Conservation (phyloP, 2,797 vertebrate species). For the Parotocinclus haroldoi region DNA sequence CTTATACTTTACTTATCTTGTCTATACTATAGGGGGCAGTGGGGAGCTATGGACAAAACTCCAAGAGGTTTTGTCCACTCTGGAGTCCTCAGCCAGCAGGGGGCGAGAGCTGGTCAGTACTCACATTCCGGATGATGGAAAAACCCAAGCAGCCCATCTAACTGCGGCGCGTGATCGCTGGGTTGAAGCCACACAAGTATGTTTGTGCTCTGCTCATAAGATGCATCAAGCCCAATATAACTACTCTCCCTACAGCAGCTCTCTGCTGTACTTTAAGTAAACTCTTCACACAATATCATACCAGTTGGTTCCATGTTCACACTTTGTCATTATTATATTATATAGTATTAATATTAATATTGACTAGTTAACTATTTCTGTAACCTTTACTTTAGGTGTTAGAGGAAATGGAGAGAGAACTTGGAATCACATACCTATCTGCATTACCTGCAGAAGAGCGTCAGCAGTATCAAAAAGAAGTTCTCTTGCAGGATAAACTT, state of each 20-base stretch:
- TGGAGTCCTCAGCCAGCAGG: slow-evolving; percentile 76
- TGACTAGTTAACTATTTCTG: not conserved
- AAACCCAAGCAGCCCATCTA: slow-evolving; percentile 58
- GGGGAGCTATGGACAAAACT: slow-evolving; percentile 73
- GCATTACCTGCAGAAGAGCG: slow-evolving; percentile 49
- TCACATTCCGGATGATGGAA: slow-evolving; percentile 50
- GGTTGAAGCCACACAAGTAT: slow-evolving; percentile 67
- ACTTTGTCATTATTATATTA: no score
- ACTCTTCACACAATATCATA: no score
- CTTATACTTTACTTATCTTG: slow-evolving; percentile 11
- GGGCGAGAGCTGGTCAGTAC: slow-evolving; percentile 63
- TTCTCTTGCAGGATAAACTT: slow-evolving; percentile 52
- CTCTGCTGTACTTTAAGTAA: no score
- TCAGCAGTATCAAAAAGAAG: slow-evolving; percentile 54
- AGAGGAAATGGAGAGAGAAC: slow-evolving; percentile 66
- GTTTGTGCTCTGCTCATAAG: not conserved
- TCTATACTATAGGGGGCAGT: slow-evolving; percentile 46
- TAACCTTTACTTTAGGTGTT: slow-evolving; percentile 55
- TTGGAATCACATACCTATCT: slow-evolving; percentile 59
- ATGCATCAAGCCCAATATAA: no score
- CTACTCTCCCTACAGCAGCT: no score
- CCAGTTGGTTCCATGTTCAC: no score
- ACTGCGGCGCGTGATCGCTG: slow-evolving; percentile 61
- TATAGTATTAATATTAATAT: not conserved
- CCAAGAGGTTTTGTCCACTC: slow-evolving; percentile 75